Evolutionary conservation across 2,113 vertebrate genomes (phyloP).

Genomic region (Pavo muticus): DNA sequence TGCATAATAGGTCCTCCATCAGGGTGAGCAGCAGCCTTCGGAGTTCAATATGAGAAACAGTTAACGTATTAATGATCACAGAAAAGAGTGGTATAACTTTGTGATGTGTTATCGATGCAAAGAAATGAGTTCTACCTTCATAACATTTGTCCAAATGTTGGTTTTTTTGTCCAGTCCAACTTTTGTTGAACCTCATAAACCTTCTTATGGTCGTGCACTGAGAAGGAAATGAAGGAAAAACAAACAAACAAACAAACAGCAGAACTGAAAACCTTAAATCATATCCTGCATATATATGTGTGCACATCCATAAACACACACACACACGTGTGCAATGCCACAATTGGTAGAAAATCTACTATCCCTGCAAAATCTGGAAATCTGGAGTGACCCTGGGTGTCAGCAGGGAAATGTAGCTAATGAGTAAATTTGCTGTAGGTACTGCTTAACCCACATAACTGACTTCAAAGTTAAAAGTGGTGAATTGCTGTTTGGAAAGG

Average conservation of each 20-base stretch:
- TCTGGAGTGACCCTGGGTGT: not conserved
- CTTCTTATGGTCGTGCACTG: rapidly evolving
- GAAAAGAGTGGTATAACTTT: not conserved
- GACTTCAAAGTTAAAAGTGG: not conserved
- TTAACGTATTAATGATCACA: conserved; percentile 16
- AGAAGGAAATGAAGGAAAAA: not conserved
- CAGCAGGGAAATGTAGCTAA: not conserved
- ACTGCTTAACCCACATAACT: not conserved
- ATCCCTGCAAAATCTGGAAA: not conserved
- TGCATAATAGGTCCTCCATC: conserved; percentile 6
- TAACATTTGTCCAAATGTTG: not conserved
- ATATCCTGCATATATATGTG: rapidly evolving
- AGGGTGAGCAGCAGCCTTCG: not conserved
- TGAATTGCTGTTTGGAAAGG: not conserved
- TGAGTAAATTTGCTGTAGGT: not conserved
- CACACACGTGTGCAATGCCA: rapidly evolving
- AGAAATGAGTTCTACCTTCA: not conserved
- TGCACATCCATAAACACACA: no score
- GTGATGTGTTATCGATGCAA: not conserved
- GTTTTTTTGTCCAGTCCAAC: no score
- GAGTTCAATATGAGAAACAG: not conserved
- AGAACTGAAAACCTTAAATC: not conserved
- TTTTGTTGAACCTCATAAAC: not conserved
- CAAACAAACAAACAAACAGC: not conserved
- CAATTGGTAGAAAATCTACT: not conserved